Base-by-base conservation (phyloP, 2,113 vertebrate species). In the Python bivittatus region DNA sequence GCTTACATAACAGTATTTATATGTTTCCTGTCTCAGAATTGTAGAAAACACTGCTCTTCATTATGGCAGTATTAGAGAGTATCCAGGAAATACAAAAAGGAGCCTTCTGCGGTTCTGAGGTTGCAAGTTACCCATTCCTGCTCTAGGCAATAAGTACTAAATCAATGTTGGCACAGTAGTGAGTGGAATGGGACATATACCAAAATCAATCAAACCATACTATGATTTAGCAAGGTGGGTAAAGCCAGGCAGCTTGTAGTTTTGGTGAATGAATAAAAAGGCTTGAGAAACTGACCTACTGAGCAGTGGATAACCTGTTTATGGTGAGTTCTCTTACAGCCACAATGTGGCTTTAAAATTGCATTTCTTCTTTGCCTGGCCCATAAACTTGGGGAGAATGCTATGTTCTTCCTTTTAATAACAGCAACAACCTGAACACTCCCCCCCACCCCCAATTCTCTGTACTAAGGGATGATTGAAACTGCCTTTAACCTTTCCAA, bases 391-490 rank as follows among this genome's bases (percentile, higher is more conserved):
- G 6, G 25, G 52, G n/a, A 56, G 44, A 44, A 33, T 86, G 33
- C 79, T 89, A 44, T 53, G 72, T 90, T 88, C 29, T 85, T 88
- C 29, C 90, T 8, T 92, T 88, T 93, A 85, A 88, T 27, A 88
- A 10, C 27, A 90, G 27, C 53, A 88, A 25, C 27, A 48, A 13
- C 3, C 48, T 48, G 5, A 48, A 48, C 48, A 48, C 48, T 48
- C 48, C 48, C 5, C 48, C 48, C 48, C 48, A 4, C 5, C 48
- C 0, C 0, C 44, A 4, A 57, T 84, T 0, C 61, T 57, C 72
- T 25, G 58, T 64, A 8, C 52, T 25, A 12, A 44, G 88, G 33
- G 56, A 12, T 1, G 29, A 83, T 79, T 92, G 88, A 85, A 22
- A 44, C 3, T 4, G 27, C 94, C n/a, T n/a, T 58, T 13, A 56